These are phyloP conservation scores for Clavelina lepadiformis DNA, from an alignment of 23 tunicate genomes.

Conservation along the genomic window DNA sequence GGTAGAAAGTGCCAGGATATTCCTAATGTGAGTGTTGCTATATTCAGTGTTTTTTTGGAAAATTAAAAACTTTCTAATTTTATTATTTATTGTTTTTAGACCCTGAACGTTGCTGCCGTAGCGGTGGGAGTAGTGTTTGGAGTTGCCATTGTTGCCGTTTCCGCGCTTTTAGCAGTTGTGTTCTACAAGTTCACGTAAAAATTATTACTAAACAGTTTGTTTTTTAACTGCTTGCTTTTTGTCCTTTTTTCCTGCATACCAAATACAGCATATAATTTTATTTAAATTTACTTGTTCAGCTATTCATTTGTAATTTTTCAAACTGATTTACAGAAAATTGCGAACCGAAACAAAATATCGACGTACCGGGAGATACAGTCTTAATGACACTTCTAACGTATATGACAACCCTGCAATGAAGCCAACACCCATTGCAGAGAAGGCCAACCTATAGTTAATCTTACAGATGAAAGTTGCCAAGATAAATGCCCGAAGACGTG, in stretches of 20 bases:
- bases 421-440: too few relatives aligned
- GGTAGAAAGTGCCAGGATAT: slow-evolving; percentile 36
- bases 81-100: not conserved
- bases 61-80: not conserved
- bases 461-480: too few relatives aligned
- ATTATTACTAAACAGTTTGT: not conserved
- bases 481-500: too few relatives aligned
- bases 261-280: too few relatives aligned
- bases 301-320: too few relatives aligned
- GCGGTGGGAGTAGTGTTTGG: slow-evolving; percentile 66
- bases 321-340: not conserved
- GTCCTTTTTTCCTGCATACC: not conserved
- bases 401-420: slow-evolving; percentile 25
- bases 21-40: slow-evolving; percentile 9
- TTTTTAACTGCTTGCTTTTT: not conserved
- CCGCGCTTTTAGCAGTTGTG: slow-evolving; percentile 7
- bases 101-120: slow-evolving; percentile 43
- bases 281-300: too few relatives aligned
- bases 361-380: slow-evolving; percentile 5
- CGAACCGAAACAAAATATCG: not conserved
- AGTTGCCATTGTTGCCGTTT: slow-evolving; percentile 26
- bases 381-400: slow-evolving; percentile 1
- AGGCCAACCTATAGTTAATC: too few relatives aligned
- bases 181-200: slow-evolving; percentile 54
- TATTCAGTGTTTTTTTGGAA: not conserved